phyloP scores from a whole-genome alignment of 1,140 invertebrate species.

The Orchesella cincta region DNA sequence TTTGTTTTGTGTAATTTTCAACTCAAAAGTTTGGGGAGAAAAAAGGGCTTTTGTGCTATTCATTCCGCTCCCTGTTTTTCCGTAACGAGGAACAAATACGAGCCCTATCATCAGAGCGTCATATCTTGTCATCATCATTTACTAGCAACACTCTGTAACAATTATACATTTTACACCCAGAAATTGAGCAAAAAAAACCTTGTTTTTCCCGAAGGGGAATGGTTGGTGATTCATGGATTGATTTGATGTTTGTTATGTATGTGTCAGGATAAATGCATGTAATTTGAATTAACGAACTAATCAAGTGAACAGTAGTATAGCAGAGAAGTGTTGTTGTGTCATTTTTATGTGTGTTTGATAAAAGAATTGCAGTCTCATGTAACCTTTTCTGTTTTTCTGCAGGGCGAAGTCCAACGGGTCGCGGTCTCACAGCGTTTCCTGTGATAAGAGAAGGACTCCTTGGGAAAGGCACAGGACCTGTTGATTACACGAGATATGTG shows the following conservation, averaged over 20 bases:
- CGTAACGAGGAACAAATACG: background rate
- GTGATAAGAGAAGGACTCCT: constrained; percentile 51
- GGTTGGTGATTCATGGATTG: background rate
- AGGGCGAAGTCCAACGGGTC: constrained; percentile 35
- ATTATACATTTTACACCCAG: background rate
- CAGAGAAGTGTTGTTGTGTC: no score
- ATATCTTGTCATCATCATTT: constrained; percentile 28
- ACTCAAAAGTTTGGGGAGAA: background rate
- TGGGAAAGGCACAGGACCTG: constrained; percentile 51
- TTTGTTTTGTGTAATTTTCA: background rate
- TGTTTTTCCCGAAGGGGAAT: background rate
- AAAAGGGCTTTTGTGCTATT: background rate
- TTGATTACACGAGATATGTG: constrained; percentile 80
- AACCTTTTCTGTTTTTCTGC: background rate
- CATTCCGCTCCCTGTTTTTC: background rate
- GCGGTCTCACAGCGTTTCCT: constrained; percentile 49
- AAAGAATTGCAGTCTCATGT: background rate
- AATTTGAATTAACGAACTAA: background rate
- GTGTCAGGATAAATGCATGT: background rate
- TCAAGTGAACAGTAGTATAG: constrained; percentile 7
- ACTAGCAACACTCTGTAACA: constrained; percentile 20
- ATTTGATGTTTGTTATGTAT: background rate
- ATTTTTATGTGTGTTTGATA: no score
- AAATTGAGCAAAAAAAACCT: background rate
- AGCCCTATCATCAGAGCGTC: constrained; percentile 16